Percentiles rank a stretch among this genome's conserved stretches.
These are phyloP conservation scores for Pantherophis alleghaniensis DNA, from an alignment of 2,797 vertebrate genomes.

Conservation along the genomic window DNA sequence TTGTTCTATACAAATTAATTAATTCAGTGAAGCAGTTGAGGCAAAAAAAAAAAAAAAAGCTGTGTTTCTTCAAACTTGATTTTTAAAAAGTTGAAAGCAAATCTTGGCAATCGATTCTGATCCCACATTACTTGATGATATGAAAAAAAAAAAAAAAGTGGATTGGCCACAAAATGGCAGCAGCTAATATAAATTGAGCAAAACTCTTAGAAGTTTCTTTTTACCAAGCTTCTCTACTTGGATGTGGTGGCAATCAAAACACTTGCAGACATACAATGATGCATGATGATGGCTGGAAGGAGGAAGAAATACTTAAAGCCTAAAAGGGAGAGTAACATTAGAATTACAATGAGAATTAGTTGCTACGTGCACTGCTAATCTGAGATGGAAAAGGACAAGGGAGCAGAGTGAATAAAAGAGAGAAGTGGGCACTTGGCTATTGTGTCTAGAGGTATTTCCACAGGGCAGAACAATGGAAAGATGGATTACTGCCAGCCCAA, in stretches of 20 bases:
- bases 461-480: not conserved
- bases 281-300: not conserved
- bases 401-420: not conserved
- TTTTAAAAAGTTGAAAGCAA: not conserved
- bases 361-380: not conserved
- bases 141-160: not conserved
- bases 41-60: slow-evolving; percentile 3
- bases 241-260: not conserved
- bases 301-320: not conserved
- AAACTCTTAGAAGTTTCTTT: not conserved
- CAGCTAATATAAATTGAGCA: not conserved
- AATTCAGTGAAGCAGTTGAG: slow-evolving; percentile 7
- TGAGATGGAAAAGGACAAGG: not conserved
- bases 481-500: slow-evolving; percentile 14
- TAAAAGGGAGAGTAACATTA: not conserved
- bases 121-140: not conserved
- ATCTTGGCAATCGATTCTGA: not conserved
- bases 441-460: not conserved
- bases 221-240: not conserved
- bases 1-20: slow-evolving; percentile 19
- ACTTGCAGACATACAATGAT: not conserved
- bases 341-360: not conserved
- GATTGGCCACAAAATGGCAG: slow-evolving; percentile 4
- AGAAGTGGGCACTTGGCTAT: not conserved
- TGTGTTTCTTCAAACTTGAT: not conserved